Evolutionary conservation across 2,888 invertebrate species (phyloP), one percentile per base, ranked within the genome.

Genomic region (Ornithoptera alexandrae): DNA sequence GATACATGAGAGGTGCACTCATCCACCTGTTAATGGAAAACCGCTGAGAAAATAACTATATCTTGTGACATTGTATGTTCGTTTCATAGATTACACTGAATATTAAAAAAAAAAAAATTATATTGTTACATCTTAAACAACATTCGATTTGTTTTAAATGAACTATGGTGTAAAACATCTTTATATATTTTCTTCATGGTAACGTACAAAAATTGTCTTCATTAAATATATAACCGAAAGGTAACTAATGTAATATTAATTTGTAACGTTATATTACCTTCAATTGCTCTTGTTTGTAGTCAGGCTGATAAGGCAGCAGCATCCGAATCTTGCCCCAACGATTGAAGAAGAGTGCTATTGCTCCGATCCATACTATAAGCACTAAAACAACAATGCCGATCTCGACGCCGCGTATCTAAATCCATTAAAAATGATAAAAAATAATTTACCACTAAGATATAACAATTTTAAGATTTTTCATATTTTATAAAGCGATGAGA

Each of bases 311-410:
- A 7, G 97, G 97, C 76, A 97, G 93, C 76, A 98, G 93, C 97
- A 97, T 97, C 62, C 97, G 94, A 73, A 97, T 97, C 90, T 97
- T 97, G 69, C 97, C 97, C 97, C 97, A 97, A 71, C 97, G 94
- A 85, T 97, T 97, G 93, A 97, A 97, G 93, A 97, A 97, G 69
- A 97, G 89, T 0, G 96, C 96, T 79, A 97, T 97, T 36, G 97
- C 97, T n/a, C 95, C 96, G 24, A 96, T 95, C 97, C 97, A 97
- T 57, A 97, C 96, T 81, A 96, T 93, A 73, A 97, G 93, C 69
- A 97, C 97, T 82, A 97, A 89, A 46, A 96, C 94, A 70, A 97
- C 97, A 81, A 98, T 97, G 74, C 97, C 97, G 79, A 98, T 96
- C 92, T 98, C 98, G 76, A 97, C 97, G 67, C 97, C 97, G 76